Evolutionary conservation across 2,113 vertebrate species (phyloP).

Genomic region (Saguinus imperator): DNA sequence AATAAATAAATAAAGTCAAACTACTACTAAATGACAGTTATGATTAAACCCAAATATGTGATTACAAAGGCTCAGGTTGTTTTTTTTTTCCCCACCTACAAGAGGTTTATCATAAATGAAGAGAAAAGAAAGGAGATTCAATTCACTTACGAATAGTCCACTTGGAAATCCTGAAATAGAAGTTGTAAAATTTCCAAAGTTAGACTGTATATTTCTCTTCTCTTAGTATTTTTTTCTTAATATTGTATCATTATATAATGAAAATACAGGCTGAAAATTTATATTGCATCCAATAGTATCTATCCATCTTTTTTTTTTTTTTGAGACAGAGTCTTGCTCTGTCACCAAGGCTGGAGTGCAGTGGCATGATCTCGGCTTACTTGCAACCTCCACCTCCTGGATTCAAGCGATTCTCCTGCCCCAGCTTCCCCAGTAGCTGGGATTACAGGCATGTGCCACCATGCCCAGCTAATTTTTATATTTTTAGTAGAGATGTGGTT

Average conservation of each 20-base stretch:
- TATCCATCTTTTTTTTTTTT: too few relatives aligned
- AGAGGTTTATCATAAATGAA: neutral
- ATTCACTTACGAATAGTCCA: neutral
- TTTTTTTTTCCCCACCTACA: neutral
- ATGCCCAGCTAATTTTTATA: too few relatives aligned
- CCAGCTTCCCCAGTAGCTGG: too few relatives aligned
- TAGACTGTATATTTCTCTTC: neutral
- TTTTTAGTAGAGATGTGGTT: too few relatives aligned
- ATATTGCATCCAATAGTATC: neutral
- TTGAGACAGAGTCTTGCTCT: too few relatives aligned
- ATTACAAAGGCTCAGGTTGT: neutral
- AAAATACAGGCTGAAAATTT: constrained; percentile 39
- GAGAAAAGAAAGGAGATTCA: neutral
- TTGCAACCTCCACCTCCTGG: too few relatives aligned
- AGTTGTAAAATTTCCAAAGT: constrained; percentile 23
- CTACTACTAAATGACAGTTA: neutral
- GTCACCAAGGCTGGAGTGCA: too few relatives aligned
- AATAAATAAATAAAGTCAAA: neutral
- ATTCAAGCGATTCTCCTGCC: too few relatives aligned
- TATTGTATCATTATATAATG: neutral
- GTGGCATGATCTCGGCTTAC: too few relatives aligned
- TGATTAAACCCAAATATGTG: neutral
- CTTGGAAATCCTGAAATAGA: neutral
- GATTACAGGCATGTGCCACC: too few relatives aligned
- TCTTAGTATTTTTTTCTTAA: constrained; percentile 22